Evolutionary conservation across 2,113 vertebrate genomes (phyloP).

Genomic region (Rhea americana): DNA sequence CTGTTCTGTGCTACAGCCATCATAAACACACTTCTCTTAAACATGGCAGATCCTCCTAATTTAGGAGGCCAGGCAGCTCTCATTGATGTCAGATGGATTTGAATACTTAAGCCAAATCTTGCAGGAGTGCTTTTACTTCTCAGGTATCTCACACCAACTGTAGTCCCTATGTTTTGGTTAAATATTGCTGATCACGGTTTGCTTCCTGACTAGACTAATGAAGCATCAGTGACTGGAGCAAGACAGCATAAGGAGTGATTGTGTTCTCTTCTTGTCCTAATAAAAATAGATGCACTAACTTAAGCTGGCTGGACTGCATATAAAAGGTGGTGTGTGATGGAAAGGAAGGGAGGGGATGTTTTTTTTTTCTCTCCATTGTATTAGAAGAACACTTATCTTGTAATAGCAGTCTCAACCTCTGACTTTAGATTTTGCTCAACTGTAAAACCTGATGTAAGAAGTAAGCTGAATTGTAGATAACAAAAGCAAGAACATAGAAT

Average conservation of each 20-base stretch:
- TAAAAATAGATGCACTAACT: background rate
- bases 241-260: background rate
- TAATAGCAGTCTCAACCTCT: background rate
- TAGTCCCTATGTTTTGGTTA: background rate
- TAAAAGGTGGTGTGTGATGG: background rate
- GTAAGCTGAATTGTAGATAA: background rate
- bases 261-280: background rate
- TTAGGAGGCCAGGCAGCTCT: background rate
- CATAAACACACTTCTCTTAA: background rate
- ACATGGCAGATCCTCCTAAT: background rate
- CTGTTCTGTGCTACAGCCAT: background rate
- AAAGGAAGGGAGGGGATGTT: background rate
- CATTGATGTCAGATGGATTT: rapidly evolving
- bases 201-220: background rate
- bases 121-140: background rate
- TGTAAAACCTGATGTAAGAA: background rate
- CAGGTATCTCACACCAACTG: background rate
- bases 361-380: background rate
- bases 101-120: background rate
- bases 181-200: background rate
- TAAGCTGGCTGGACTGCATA: background rate
- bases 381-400: background rate
- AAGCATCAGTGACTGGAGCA: background rate
- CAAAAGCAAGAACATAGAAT: too few relatives aligned
- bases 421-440: background rate